Conservation (phyloP, 1,140 invertebrate genomes). For the Prorops nasuta region DNA sequence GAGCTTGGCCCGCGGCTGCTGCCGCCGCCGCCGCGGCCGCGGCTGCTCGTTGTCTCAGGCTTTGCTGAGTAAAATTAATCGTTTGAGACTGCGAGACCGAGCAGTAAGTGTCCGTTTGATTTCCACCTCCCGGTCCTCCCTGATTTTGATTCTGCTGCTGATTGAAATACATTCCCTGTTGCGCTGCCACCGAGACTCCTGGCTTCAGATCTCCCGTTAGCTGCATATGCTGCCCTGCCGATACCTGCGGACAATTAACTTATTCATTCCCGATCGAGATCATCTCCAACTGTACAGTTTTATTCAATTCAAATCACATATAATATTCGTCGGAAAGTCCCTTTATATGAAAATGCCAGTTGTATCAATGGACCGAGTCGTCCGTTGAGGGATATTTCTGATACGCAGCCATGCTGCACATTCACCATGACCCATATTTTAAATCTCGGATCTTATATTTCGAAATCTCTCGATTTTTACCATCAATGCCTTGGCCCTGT, state of each 20-base stretch:
- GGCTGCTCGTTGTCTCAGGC: constrained; percentile 56
- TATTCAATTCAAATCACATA: no score
- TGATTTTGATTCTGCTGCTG: constrained; percentile 58
- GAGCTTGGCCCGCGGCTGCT: constrained; percentile 41
- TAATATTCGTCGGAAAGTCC: neutral
- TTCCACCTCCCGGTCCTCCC: constrained; percentile 37
- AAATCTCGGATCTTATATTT: no score
- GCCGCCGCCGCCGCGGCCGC: constrained; percentile 46
- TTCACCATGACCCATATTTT: no score
- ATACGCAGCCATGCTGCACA: no score
- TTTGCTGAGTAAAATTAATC: constrained; percentile 80
- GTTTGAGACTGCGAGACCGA: constrained; percentile 78
- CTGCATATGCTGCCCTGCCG: constrained; percentile 77
- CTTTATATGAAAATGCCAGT: no score
- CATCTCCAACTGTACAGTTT: no score
- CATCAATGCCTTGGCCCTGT: no score
- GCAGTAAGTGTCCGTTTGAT: constrained; percentile 63
- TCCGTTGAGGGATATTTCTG: no score
- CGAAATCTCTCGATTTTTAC: no score
- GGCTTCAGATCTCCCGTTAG: constrained; percentile 68
- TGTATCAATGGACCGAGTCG: no score
- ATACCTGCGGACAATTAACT: constrained; percentile 63
- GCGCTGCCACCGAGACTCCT: constrained; percentile 70
- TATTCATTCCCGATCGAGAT: no score
- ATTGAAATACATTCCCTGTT: constrained; percentile 76